Evolutionary conservation across 2,797 vertebrate species (phyloP).

Genomic region (Eospalax fontanierii): DNA sequence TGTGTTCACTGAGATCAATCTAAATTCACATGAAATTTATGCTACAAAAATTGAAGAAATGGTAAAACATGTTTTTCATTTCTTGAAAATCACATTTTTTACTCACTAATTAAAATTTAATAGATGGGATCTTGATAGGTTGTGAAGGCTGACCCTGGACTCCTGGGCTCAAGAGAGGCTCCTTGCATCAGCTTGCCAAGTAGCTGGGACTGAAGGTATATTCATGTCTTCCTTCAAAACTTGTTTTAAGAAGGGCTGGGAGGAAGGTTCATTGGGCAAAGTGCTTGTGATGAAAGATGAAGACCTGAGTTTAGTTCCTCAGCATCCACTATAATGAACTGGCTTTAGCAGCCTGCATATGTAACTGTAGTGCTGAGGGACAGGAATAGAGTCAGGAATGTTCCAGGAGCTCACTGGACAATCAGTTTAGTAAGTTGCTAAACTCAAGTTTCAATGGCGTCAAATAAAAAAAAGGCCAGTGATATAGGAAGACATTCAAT

Average conservation of each 20-base stretch:
- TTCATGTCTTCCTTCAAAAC: not conserved
- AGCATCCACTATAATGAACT: not conserved
- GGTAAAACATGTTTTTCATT: not conserved
- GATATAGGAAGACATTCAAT: not conserved
- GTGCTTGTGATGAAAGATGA: not conserved
- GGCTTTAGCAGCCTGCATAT: no score
- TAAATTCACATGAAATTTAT: slow-evolving; percentile 39
- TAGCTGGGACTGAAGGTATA: no score
- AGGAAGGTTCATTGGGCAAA: not conserved
- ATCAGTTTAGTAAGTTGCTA: not conserved
- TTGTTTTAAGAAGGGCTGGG: not conserved
- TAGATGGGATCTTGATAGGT: not conserved
- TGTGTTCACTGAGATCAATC: not conserved
- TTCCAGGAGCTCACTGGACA: not conserved
- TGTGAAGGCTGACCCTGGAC: not conserved
- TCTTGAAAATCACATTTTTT: not conserved
- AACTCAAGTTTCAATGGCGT: not conserved
- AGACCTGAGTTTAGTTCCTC: no score
- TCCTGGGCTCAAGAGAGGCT: not conserved
- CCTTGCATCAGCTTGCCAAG: not conserved
- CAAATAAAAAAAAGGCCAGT: not conserved
- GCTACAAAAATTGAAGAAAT: not conserved
- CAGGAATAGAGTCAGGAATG: not conserved
- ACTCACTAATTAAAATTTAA: not conserved
- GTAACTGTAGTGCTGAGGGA: not conserved